A percentile compares a stretch with the other conserved stretches of the same genome.
These are phyloP conservation scores for Gasterosteus nipponicus DNA, from an alignment of 2,113 vertebrate species.

Conservation along the genomic window DNA sequence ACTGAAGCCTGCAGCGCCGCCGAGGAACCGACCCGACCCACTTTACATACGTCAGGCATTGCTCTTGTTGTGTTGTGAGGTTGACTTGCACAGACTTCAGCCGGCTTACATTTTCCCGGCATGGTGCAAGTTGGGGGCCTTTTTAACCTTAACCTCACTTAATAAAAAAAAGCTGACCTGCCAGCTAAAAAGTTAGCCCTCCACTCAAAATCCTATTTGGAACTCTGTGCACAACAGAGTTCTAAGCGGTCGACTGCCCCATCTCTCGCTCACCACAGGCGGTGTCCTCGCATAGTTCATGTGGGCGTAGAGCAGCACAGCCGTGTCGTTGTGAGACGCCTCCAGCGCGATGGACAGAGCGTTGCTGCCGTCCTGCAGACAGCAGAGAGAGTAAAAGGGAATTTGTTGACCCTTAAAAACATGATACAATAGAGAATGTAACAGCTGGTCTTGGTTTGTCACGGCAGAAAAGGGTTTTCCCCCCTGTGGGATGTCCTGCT, in stretches of 20 bases:
- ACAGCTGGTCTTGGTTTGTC: not conserved
- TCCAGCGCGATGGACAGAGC: constrained; percentile 92
- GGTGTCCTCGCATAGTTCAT: constrained; percentile 81
- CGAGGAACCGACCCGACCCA: constrained; percentile 19
- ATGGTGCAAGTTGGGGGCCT: not conserved
- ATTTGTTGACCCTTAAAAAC: constrained; percentile 19
- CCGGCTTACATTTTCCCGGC: not conserved
- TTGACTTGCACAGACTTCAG: constrained; percentile 16
- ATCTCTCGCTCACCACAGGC: constrained; percentile 79
- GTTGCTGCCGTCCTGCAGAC: constrained; percentile 90
- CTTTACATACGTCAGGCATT: constrained; percentile 37
- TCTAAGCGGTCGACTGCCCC: too few species aligned
- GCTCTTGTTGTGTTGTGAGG: constrained; percentile 30
- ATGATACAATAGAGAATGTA: not conserved
- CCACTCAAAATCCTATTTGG: not conserved
- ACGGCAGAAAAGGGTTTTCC: not conserved
- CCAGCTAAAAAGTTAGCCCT: not conserved
- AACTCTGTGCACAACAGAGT: too few species aligned
- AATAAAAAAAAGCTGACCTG: not conserved
- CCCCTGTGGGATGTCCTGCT: not conserved
- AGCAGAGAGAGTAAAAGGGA: constrained; percentile 12
- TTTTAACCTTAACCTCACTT: not conserved
- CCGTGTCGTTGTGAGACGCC: constrained; percentile 91
- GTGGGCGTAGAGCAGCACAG: constrained; percentile 87
- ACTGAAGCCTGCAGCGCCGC: constrained; percentile 18